Evolutionary conservation across 2,113 vertebrate genomes (phyloP).

Genomic region (Bufo bufo): DNA sequence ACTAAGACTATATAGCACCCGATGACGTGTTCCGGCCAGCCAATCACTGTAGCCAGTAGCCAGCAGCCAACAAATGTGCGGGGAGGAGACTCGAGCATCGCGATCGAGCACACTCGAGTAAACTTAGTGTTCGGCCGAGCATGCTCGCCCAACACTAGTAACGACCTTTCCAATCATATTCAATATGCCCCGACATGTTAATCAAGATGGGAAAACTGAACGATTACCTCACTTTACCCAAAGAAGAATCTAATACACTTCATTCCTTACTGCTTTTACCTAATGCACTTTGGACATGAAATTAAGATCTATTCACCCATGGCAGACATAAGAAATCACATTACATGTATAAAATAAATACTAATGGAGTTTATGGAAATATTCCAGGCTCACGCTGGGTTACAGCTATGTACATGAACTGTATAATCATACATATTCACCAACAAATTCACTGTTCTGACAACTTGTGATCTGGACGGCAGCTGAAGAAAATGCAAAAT

Average conservation of each 20-base stretch:
- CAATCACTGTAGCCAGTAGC: too few species aligned
- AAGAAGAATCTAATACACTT: background rate
- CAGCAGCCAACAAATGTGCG: too few species aligned
- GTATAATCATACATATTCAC: background rate
- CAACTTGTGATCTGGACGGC: background rate
- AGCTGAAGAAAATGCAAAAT: background rate
- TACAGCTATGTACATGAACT: background rate
- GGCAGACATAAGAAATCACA: background rate
- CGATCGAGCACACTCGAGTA: too few species aligned
- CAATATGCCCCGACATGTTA: slow-evolving; percentile 5
- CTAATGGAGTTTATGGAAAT: background rate
- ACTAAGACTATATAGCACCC: too few species aligned
- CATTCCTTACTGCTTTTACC: background rate
- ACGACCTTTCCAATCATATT: slow-evolving; percentile 5
- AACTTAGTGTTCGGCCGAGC: too few species aligned
- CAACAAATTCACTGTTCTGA: background rate
- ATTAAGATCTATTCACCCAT: background rate
- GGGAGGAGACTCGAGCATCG: too few species aligned
- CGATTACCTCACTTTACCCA: background rate
- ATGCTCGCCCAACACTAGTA: too few species aligned
- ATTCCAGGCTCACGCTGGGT: background rate
- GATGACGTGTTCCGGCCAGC: too few species aligned
- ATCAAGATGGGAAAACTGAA: background rate
- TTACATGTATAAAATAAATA: background rate
- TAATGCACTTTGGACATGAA: background rate